Evolutionary conservation across 2,113 vertebrate species (phyloP).

Genomic region (Mustela nigripes): DNA sequence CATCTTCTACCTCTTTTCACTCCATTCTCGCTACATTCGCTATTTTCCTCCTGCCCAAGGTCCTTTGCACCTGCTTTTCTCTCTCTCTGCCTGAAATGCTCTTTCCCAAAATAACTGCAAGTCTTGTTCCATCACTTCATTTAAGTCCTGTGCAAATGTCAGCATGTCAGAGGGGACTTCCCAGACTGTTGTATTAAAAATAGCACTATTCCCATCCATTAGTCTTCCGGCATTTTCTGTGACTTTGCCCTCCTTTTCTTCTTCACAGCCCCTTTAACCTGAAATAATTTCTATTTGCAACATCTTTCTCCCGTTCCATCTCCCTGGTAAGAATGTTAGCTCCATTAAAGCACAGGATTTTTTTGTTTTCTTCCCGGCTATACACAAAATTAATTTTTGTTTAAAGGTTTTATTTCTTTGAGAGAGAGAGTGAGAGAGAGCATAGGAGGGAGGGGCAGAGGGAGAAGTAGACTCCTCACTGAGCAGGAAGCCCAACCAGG

Average conservation of each 20-base stretch:
- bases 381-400: neutral
- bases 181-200: constrained; percentile 56
- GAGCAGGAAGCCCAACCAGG: too few relatives aligned
- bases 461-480: too few relatives aligned
- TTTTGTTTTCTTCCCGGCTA: neutral
- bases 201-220: neutral
- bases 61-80: constrained; percentile 46
- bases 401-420: too few relatives aligned
- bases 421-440: too few relatives aligned
- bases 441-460: too few relatives aligned
- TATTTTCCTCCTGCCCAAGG: neutral
- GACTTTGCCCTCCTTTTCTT: neutral
- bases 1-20: neutral
- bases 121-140: neutral
- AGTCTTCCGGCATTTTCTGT: neutral
- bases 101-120: constrained; percentile 61
- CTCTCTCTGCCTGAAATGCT: constrained; percentile 55
- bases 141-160: constrained; percentile 36
- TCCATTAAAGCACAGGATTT: neutral
- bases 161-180: neutral
- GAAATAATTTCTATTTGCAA: neutral
- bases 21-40: neutral
- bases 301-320: neutral
- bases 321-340: neutral
- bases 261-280: neutral